These are phyloP conservation scores for Himalopsyche kuldschensis DNA, from an alignment of 2,888 invertebrate species.

Conservation along the genomic window DNA sequence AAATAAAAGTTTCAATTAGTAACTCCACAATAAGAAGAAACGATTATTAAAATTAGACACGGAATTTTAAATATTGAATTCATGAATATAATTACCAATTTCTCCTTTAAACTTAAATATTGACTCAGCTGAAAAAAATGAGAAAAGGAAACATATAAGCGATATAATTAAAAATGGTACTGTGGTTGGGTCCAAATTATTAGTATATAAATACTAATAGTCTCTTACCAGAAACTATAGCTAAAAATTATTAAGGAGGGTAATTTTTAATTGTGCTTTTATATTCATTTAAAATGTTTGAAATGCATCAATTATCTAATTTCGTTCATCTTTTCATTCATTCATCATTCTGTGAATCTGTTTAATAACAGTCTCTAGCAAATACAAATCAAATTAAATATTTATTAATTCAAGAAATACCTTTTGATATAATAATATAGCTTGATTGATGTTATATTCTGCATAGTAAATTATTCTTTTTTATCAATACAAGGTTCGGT, in stretches of 20 bases:
- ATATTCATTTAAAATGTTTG: neutral
- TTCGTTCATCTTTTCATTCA: too few species aligned
- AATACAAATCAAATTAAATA: too few species aligned
- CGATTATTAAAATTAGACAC: neutral
- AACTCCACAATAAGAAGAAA: neutral
- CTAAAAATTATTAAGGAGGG: neutral
- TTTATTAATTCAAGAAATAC: too few species aligned
- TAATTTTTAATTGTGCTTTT: neutral
- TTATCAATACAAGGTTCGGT: neutral
- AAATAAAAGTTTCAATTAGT: neutral
- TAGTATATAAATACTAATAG: constrained; percentile 5
- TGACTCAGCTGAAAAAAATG: neutral
- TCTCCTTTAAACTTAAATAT: neutral
- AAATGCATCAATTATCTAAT: neutral
- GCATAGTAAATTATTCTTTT: neutral
- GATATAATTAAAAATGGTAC: constrained; percentile 12
- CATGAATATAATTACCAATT: neutral
- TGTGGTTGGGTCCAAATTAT: constrained; percentile 37
- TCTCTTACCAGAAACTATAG: neutral
- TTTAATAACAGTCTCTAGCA: too few species aligned
- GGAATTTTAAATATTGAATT: neutral
- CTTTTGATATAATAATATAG: too few species aligned
- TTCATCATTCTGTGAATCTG: too few species aligned
- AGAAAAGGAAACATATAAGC: neutral
- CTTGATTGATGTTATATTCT: too few species aligned